Evolutionary conservation across 1,140 invertebrate genomes (phyloP), one percentile per base, ranked within the genome.

Genomic region (Drosophila aff.): DNA sequence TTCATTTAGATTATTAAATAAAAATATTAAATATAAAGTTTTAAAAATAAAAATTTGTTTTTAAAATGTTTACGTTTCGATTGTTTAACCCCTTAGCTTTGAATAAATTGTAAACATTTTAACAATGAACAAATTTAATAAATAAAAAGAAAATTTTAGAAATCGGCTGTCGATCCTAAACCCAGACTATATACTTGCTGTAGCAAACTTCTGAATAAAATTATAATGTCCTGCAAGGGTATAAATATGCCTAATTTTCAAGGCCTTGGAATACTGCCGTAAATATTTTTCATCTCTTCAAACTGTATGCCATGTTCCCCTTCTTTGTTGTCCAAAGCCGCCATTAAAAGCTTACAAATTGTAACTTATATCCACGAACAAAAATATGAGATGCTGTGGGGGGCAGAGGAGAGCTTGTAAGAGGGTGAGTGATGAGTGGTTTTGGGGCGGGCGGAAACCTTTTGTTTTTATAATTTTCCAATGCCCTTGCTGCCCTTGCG

Each of bases 381-480:
- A 72, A 81, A 87, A 78, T 72, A 83, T 62, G 69, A 86, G 72
- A 71, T 55, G 47, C 47, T 38, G 28, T 18, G 38, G 6, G 16
- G 13, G 16, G 18, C 5, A 11, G n/a, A 8, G 10, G 33, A 11
- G 31, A n/a, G 13, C 16, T 3, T 7, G 2, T 43, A n/a, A n/a
- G 31, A 49, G 47, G 28, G 11, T 16, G 53, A 50, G 60, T n/a
- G n/a, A 10, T 18, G 50, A 53, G 63, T 28, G 63, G 15, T 28
- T 10, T 21, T 33, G 38, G 41, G 41, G 59, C 15, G 40, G 41
- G 36, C 11, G 21, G 55, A 86, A 87, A 83, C 78, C 84, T 84
- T 82, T 89, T 89, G 84, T 89, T 89, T 89, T 81, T 81, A 87
- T 83, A 69, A 84, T 83, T 87, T 89, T 89, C 50, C 74, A 87